These are phyloP conservation scores for Valencia hispanica DNA, from an alignment of 2,797 vertebrate genomes.

Conservation along the genomic window DNA sequence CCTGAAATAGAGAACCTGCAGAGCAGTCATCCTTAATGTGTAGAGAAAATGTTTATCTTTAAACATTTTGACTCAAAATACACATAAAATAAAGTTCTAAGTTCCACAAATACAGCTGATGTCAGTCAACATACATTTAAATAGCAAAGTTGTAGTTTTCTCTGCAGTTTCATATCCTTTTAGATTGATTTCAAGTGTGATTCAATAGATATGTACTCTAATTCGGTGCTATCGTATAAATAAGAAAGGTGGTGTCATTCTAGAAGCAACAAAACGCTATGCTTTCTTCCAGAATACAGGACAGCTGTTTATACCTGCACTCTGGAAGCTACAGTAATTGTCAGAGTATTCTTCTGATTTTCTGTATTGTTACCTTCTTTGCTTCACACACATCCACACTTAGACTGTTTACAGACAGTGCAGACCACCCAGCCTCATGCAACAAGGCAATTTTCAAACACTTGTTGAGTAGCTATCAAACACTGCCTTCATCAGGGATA, in stretches of 20 bases:
- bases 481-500: constrained; percentile 54
- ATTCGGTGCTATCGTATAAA: neutral
- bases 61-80: neutral
- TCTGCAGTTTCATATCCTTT: neutral
- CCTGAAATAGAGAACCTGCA: neutral
- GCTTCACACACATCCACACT: constrained; percentile 18
- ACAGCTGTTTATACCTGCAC: neutral
- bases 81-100: neutral
- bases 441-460: constrained; percentile 42
- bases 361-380: constrained; percentile 24
- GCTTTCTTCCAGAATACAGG: neutral
- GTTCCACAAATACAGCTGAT: too few relatives aligned
- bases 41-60: neutral
- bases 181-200: too few relatives aligned
- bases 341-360: neutral
- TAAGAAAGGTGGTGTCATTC: neutral
- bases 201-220: neutral
- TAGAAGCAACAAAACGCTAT: neutral
- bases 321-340: neutral
- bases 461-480: constrained; percentile 60
- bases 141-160: too few relatives aligned
- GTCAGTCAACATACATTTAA: too few relatives aligned
- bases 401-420: constrained; percentile 20
- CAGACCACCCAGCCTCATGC: constrained; percentile 28
- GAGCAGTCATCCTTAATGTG: neutral